A percentile compares a stretch with the other conserved stretches of the same genome.
These are phyloP conservation scores for Hydroisotoma schaefferi DNA, from an alignment of 2,888 invertebrate species.

Conservation along the genomic window DNA sequence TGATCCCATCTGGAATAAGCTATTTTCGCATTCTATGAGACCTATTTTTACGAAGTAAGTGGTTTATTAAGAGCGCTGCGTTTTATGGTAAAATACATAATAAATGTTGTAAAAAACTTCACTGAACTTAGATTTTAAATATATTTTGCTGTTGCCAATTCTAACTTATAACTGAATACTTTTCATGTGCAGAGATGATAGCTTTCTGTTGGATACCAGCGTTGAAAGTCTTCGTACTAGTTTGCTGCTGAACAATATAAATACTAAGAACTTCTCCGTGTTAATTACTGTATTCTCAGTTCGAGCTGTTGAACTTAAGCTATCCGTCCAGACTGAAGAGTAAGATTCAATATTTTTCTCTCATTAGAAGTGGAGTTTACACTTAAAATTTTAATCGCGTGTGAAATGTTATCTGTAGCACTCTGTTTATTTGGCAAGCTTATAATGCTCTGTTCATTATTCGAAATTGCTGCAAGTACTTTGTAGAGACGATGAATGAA, in stretches of 20 bases:
- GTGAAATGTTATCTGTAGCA: too few relatives aligned
- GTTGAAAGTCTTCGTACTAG: conserved; percentile 70
- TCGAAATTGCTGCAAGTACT: conserved; percentile 72
- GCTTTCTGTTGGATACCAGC: conserved; percentile 74
- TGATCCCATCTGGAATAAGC: conserved; percentile 90
- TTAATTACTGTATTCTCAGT: conserved; percentile 80
- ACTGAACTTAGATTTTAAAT: not conserved
- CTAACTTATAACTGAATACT: conserved; percentile 1
- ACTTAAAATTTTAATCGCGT: conserved; percentile 33
- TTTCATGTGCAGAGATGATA: conserved; percentile 65
- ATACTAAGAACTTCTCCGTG: conserved; percentile 85
- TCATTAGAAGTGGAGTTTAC: not conserved
- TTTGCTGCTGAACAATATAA: conserved; percentile 76
- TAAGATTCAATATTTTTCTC: conserved; percentile 55
- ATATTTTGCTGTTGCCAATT: not conserved
- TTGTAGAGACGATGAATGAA: conserved; percentile 86
- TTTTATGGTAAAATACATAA: too few relatives aligned
- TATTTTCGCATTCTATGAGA: conserved; percentile 84
- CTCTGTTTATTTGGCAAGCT: conserved; percentile 85
- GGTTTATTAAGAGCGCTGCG: not conserved
- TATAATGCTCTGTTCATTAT: conserved; percentile 90
- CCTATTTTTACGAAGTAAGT: conserved; percentile 72
- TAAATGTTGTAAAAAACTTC: too few relatives aligned
- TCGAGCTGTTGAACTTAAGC: conserved; percentile 75
- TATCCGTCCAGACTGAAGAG: conserved; percentile 85